Evolutionary conservation across 2,797 vertebrate species (phyloP).

Genomic region (Coranthus polyacanthus): DNA sequence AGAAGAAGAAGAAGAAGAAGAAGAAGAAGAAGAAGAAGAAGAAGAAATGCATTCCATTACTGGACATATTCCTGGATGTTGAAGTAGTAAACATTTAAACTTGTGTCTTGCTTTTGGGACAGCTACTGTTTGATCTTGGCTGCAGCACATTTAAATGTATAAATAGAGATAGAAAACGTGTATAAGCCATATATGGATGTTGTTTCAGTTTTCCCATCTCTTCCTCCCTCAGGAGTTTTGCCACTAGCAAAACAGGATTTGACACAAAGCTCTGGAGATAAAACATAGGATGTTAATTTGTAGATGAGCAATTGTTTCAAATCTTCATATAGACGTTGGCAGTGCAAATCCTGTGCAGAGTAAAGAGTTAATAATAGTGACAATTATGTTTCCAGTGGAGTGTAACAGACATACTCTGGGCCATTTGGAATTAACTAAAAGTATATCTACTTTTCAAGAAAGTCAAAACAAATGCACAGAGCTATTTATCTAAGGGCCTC

Average conservation of each 20-base stretch:
- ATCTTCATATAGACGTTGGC: constrained; percentile 5
- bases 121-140: neutral
- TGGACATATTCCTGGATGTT: no score
- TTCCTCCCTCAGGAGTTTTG: neutral
- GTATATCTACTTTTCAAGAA: constrained; percentile 26
- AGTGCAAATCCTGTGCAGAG: neutral
- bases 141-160: neutral
- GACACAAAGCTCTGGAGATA: neutral
- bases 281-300: constrained; percentile 8
- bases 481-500: constrained; percentile 44
- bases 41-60: no score
- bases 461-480: constrained; percentile 35
- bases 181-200: neutral
- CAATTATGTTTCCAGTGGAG: constrained; percentile 2
- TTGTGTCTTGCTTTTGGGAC: neutral
- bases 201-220: constrained; percentile 1
- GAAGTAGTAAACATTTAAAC: no score
- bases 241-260: neutral
- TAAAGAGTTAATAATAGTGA: constrained; percentile 7
- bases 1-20: no score
- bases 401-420: neutral
- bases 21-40: no score
- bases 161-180: neutral
- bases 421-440: constrained; percentile 33
- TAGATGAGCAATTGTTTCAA: constrained; percentile 14